Evolutionary conservation across 1,140 invertebrate species (phyloP), one percentile per base, ranked within the genome.

Genomic region (Drosophila ironensis): DNA sequence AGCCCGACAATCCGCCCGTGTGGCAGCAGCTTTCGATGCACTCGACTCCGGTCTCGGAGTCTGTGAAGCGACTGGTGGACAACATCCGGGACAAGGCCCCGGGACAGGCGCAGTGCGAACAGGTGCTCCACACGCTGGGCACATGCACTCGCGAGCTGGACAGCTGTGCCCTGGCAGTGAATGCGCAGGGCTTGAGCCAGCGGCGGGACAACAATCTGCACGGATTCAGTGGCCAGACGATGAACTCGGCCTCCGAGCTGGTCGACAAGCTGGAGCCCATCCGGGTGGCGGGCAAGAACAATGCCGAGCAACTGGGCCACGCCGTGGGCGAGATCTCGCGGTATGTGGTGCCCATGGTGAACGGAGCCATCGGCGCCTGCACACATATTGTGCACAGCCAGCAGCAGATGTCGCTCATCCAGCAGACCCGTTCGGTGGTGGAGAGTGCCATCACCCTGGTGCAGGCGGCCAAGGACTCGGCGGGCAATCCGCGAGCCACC

Each of bases 11-110:
- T 91, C 96, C 97, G 1, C 93, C 95, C 2, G 97, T 96, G 3
- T 99, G 98, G 97, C 97, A 98, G 87, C 91, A 95, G 30, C 93
- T 99, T 44, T 97, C 98, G 0, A 95, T 94, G 74, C 96, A 98
- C 90, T 98, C 97, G 76, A 98, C 98, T 90, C 95, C 94, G 72
- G 97, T 99, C 0, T 98, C 97, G 9, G 98, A 99, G 88, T 97
- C 97, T 0, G 99, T 99, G 69, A 99, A 99, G 90, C 93, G 94
- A 8, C 92, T 99, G 1, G 97, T 98, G 0, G 94, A 96, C 19
- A 96, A 96, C 28, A 98, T 99, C 57, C 93, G 97, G 28, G 97
- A 99, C 76, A 97, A 97, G 88, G 97, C 98, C 0, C 98, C 98
- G 0, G 98, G 98, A 0, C 97, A 98, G 87, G 94, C 95, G 3